Percentiles rank a stretch among this genome's conserved stretches.
Evolutionary conservation across 2,797 vertebrate species (phyloP).

Genomic region (Fistularia tabacaria): DNA sequence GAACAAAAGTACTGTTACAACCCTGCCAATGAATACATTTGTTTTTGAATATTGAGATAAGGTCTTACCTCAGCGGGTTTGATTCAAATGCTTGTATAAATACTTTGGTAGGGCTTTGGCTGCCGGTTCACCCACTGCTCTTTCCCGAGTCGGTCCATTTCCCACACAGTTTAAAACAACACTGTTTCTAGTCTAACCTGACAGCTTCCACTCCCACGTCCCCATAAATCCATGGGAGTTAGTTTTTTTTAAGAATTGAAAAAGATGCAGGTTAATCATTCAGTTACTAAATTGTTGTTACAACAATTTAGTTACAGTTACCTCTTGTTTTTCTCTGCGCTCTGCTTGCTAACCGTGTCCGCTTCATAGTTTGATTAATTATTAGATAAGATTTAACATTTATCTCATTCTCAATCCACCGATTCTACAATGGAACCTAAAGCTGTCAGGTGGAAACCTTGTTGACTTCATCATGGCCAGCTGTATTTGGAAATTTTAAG

Average conservation of each 20-base stretch:
- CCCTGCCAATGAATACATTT: constrained; percentile 6
- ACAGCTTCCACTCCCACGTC: constrained; percentile 41
- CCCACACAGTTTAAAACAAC: constrained; percentile 24
- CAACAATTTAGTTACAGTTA: too few species aligned
- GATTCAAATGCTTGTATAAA: constrained; percentile 8
- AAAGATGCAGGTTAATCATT: not conserved
- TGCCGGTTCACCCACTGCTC: constrained; percentile 16
- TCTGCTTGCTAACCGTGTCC: too few species aligned
- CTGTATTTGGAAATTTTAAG: constrained; percentile 1
- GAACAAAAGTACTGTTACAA: not conserved
- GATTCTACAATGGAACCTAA: not conserved
- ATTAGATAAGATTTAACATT: too few species aligned
- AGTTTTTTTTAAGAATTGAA: constrained; percentile 3
- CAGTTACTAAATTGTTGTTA: not conserved
- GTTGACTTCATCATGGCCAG: constrained; percentile 1
- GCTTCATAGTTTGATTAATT: too few species aligned
- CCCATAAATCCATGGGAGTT: constrained; percentile 25
- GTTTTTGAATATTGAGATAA: constrained; percentile 5
- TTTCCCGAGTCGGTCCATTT: constrained; percentile 43
- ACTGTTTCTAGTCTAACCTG: constrained; percentile 39
- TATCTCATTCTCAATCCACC: too few species aligned
- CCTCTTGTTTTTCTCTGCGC: too few species aligned
- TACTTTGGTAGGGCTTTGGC: constrained; percentile 10
- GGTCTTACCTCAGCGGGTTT: constrained; percentile 11
- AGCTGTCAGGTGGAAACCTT: not conserved